Evolutionary conservation across 1,140 invertebrate genomes (phyloP).

Genomic region (Drosophila kohkoa): DNA sequence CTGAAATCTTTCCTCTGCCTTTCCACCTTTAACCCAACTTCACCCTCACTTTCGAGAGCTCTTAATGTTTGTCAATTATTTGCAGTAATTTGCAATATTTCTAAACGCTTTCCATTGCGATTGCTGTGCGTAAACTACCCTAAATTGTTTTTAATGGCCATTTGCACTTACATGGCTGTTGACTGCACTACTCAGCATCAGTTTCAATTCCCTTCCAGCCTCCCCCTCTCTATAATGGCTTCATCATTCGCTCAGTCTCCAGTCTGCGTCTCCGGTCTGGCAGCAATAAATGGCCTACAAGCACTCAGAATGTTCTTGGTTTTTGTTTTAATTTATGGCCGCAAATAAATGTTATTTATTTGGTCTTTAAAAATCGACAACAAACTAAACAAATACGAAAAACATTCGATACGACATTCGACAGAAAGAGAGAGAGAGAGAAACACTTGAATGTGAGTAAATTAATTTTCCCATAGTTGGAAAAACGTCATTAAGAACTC

Average conservation of each 20-base stretch:
- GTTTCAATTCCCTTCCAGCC: constrained; percentile 11
- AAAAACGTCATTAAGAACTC: constrained; percentile 31
- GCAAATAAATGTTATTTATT: constrained; percentile 76
- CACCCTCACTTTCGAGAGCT: constrained; percentile 23
- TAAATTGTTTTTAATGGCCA: constrained; percentile 83
- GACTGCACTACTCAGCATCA: constrained; percentile 40
- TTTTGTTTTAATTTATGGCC: constrained; percentile 69
- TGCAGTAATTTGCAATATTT: constrained; percentile 83
- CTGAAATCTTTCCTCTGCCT: neutral
- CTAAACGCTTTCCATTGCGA: constrained; percentile 63
- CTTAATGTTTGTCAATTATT: constrained; percentile 82
- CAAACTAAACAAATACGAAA: constrained; percentile 30
- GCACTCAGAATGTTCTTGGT: constrained; percentile 41
- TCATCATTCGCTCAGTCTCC: constrained; percentile 48
- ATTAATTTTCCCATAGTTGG: constrained; percentile 50
- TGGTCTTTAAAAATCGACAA: constrained; percentile 62
- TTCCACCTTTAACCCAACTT: no score
- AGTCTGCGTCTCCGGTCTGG: constrained; percentile 6
- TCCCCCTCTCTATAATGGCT: constrained; percentile 59
- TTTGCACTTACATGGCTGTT: constrained; percentile 71
- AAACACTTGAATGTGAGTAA: constrained; percentile 11
- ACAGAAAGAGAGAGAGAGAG: neutral
- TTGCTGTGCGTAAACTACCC: constrained; percentile 51
- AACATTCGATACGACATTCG: neutral
- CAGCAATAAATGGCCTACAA: constrained; percentile 70